Conservation (phyloP, 2,113 vertebrate genomes). For the Grus americana region DNA sequence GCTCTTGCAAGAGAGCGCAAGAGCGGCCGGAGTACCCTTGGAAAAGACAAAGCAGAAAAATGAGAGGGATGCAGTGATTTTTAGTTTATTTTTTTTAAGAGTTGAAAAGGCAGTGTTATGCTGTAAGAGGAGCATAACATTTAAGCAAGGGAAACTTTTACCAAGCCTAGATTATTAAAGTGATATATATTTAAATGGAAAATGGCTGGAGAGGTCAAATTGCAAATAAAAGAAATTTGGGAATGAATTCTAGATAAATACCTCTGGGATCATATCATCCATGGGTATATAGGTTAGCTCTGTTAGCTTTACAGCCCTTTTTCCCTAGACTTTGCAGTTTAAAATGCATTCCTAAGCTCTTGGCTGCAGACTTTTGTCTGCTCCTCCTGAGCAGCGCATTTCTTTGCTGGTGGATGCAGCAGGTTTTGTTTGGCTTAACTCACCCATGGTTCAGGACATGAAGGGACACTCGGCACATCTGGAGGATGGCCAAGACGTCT, state of each 20-base stretch:
- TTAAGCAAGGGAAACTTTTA: neutral
- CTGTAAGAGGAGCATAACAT: accelerated
- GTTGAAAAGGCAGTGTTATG: accelerated
- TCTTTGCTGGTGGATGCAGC: neutral
- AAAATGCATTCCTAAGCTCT: neutral
- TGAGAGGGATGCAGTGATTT: accelerated
- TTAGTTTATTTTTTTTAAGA: neutral
- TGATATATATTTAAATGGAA: neutral
- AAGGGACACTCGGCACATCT: accelerated
- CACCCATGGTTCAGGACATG: accelerated
- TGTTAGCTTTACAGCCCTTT: neutral
- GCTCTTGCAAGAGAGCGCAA: accelerated
- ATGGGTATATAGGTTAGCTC: accelerated
- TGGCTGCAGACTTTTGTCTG: neutral
- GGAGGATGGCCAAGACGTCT: accelerated
- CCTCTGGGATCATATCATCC: accelerated
- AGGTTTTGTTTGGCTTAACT: neutral
- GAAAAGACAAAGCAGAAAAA: neutral
- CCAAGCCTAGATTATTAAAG: neutral
- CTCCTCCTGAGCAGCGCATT: accelerated
- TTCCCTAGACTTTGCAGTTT: neutral
- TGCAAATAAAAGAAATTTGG: neutral
- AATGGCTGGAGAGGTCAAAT: neutral
- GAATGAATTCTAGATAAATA: neutral
- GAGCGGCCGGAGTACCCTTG: neutral